Conservation (phyloP, 2,113 vertebrate genomes). For the Apteryx owenii region DNA sequence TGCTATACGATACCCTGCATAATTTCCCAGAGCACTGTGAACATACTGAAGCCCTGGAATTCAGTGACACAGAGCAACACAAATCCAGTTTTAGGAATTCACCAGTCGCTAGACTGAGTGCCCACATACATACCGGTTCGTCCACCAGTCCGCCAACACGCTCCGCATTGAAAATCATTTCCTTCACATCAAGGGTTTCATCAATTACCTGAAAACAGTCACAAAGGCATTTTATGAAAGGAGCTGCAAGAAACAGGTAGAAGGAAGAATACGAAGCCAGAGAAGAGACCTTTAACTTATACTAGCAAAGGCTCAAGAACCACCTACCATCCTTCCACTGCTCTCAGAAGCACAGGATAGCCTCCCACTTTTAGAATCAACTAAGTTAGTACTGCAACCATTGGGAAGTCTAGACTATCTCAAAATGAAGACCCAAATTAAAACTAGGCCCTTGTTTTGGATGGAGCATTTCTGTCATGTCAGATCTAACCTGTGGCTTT, state of each 20-base stretch:
- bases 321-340: neutral
- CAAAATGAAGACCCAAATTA: neutral
- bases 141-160: constrained; percentile 91
- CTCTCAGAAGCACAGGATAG: neutral
- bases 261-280: neutral
- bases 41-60: neutral
- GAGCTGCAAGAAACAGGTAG: neutral
- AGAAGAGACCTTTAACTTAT: neutral
- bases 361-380: neutral
- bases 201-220: constrained; percentile 92
- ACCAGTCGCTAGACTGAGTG: neutral
- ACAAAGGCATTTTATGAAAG: constrained; percentile 76
- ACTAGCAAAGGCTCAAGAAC: neutral
- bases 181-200: constrained; percentile 96
- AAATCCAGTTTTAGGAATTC: neutral
- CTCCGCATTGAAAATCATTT: constrained; percentile 94
- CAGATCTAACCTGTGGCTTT: neutral
- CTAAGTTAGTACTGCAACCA: neutral
- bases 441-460: neutral
- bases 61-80: neutral
- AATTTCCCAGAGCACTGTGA: neutral
- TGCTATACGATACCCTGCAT: neutral
- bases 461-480: neutral
- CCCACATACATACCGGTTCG: constrained; percentile 87
- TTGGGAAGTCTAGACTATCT: neutral